These are phyloP conservation scores for Aporrectodea caliginosa DNA, from an alignment of 1,140 invertebrate species.

Conservation along the genomic window DNA sequence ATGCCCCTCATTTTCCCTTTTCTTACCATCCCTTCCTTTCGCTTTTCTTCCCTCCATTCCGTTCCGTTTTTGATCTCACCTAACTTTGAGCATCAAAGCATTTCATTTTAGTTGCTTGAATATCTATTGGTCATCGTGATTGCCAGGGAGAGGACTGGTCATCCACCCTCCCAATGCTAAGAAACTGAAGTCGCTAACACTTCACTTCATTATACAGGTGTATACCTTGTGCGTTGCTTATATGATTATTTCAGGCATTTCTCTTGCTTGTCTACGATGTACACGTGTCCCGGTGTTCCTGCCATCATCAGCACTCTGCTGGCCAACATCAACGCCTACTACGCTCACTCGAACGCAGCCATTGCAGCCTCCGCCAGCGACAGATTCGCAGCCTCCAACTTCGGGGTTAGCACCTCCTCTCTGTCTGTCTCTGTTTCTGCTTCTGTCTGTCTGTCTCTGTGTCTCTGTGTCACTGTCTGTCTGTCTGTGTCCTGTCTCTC, in stretches of 20 bases:
- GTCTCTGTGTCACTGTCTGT: not conserved
- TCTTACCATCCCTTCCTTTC: too few relatives aligned
- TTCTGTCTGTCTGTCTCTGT: too few relatives aligned
- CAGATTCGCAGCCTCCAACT: slow-evolving; percentile 97
- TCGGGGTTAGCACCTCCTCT: slow-evolving; percentile 86
- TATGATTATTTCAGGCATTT: slow-evolving; percentile 88
- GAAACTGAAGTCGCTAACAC: too few relatives aligned
- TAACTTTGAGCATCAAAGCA: too few relatives aligned
- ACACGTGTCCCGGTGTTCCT: slow-evolving; percentile 94
- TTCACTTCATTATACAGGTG: not conserved
- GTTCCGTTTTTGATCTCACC: too few relatives aligned
- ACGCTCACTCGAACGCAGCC: slow-evolving; percentile 87
- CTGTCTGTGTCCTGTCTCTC: not conserved
- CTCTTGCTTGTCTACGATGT: slow-evolving; percentile 98
- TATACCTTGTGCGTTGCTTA: not conserved
- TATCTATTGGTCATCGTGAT: too few relatives aligned
- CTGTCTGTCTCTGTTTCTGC: too few relatives aligned
- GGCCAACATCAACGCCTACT: slow-evolving; percentile 99
- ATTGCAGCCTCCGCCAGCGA: slow-evolving; percentile 85
- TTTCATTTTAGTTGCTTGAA: too few relatives aligned
- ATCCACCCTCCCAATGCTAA: too few relatives aligned
- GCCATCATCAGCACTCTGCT: slow-evolving; percentile 98
- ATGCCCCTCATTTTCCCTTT: too few relatives aligned
- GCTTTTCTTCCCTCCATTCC: too few relatives aligned
- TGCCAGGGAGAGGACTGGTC: too few relatives aligned